Evolutionary conservation across 2,888 invertebrate species (phyloP).

Genomic region (Syritta pipiens): DNA sequence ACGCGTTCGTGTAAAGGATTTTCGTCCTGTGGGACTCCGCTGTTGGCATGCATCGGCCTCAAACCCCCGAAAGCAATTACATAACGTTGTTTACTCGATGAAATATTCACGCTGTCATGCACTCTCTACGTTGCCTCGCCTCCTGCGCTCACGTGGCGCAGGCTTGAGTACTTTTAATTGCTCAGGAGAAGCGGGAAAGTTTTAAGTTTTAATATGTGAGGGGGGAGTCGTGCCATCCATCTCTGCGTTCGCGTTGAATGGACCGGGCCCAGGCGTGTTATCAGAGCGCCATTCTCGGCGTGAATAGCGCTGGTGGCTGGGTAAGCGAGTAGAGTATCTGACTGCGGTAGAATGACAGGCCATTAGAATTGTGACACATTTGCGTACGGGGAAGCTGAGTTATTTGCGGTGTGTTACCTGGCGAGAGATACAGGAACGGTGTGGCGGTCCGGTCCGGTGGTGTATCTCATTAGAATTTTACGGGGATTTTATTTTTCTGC

Average conservation of each 20-base stretch:
- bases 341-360: slow-evolving; percentile 33
- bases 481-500: slow-evolving; percentile 45
- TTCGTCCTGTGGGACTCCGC: slow-evolving; percentile 17
- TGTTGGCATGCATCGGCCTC: slow-evolving; percentile 12
- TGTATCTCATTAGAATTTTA: slow-evolving; percentile 57
- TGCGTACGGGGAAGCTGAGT: slow-evolving; percentile 19
- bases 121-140: slow-evolving; percentile 10
- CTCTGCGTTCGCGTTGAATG: too few relatives aligned
- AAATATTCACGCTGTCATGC: slow-evolving; percentile 60
- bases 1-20: slow-evolving; percentile 14
- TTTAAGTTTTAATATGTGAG: slow-evolving; percentile 6
- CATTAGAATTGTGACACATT: slow-evolving; percentile 61
- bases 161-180: slow-evolving; percentile 58
- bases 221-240: too few relatives aligned
- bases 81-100: slow-evolving; percentile 50
- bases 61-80: slow-evolving; percentile 52
- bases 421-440: neutral
- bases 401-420: slow-evolving; percentile 33
- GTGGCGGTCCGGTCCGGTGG: slow-evolving; percentile 2
- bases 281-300: neutral
- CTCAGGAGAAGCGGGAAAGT: slow-evolving; percentile 34
- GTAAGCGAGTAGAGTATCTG: too few relatives aligned
- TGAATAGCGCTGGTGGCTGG: slow-evolving; percentile 15
- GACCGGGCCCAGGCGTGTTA: too few relatives aligned
- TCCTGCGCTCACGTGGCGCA: slow-evolving; percentile 13